Evolutionary conservation across 2,797 vertebrate genomes (phyloP).

Genomic region (Varecia variegata): DNA sequence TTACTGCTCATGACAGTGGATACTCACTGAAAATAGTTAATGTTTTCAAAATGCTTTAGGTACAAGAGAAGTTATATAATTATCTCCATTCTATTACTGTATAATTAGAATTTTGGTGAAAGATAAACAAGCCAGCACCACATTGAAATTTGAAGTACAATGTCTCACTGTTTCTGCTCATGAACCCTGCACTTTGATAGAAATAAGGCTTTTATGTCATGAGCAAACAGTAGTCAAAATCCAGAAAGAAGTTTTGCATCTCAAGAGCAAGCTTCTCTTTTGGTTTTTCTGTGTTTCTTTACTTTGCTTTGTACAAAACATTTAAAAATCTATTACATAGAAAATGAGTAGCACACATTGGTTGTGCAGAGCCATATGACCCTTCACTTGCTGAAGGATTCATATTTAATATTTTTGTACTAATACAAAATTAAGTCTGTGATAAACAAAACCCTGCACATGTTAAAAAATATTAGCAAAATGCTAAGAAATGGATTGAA

Average conservation of each 20-base stretch:
- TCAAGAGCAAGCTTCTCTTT: not conserved
- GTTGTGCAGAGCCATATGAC: not conserved
- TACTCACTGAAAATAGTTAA: not conserved
- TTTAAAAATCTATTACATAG: not conserved
- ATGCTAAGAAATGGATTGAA: not conserved
- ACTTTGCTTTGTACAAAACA: not conserved
- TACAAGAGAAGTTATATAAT: not conserved
- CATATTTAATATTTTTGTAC: not conserved
- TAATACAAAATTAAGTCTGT: not conserved
- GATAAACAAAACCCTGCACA: not conserved
- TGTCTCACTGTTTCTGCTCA: not conserved
- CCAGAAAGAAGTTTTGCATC: not conserved
- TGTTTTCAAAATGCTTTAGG: not conserved
- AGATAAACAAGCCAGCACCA: not conserved
- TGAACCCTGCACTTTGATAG: not conserved
- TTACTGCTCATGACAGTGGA: not conserved
- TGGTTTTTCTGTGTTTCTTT: not conserved
- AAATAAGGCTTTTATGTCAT: not conserved
- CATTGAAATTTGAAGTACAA: not conserved
- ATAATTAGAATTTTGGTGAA: not conserved
- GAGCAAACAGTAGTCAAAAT: not conserved
- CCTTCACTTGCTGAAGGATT: not conserved
- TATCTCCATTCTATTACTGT: not conserved
- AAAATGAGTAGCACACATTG: not conserved
- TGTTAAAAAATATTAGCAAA: not conserved